Evolutionary conservation across 2,113 vertebrate species (phyloP).

Genomic region (Phalacrocorax aristotelis): DNA sequence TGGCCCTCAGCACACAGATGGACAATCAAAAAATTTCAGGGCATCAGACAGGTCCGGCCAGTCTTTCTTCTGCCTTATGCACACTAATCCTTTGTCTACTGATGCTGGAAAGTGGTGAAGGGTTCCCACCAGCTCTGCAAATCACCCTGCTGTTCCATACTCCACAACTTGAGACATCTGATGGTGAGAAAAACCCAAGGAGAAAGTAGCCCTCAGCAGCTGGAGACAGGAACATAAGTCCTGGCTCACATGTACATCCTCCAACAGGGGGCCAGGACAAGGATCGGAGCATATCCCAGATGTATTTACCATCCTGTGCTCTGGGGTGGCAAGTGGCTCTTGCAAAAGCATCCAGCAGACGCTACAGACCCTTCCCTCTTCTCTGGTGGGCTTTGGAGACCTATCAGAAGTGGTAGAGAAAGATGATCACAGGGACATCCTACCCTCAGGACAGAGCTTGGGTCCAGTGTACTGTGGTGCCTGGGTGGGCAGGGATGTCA

Average conservation of each 20-base stretch:
- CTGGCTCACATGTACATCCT: rapidly evolving
- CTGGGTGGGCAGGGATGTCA: neutral
- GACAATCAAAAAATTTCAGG: neutral
- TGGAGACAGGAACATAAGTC: neutral
- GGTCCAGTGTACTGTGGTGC: neutral
- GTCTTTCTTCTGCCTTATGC: neutral
- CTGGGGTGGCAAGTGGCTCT: neutral
- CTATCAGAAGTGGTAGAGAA: neutral
- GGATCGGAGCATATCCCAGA: neutral
- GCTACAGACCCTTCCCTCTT: neutral
- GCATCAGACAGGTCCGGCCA: neutral
- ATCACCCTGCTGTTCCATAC: neutral
- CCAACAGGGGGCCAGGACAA: neutral
- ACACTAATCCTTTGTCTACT: neutral
- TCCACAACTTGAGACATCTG: neutral
- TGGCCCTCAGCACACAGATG: neutral
- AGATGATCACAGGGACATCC: neutral
- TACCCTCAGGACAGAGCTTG: neutral
- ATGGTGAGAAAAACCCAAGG: neutral
- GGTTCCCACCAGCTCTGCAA: neutral
- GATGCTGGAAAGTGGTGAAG: neutral
- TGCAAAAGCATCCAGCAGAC: neutral
- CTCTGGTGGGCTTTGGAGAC: neutral
- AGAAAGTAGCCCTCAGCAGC: neutral
- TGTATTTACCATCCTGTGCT: neutral